Evolutionary conservation across 2,888 invertebrate genomes (phyloP).

Genomic region (Stenodera caucasica): DNA sequence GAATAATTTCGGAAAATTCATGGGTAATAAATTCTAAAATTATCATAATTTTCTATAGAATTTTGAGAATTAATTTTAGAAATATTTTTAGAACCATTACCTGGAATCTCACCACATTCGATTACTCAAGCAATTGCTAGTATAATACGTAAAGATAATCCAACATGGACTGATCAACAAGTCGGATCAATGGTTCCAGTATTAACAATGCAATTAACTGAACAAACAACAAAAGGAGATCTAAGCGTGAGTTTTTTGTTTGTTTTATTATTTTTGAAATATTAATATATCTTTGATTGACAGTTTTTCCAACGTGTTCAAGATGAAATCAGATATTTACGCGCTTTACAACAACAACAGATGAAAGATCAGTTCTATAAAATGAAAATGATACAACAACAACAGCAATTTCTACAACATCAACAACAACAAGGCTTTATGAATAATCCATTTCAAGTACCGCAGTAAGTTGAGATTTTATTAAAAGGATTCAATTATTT

Average conservation of each 20-base stretch:
- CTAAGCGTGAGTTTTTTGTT: slow-evolving; percentile 37
- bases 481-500: background rate
- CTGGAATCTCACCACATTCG: slow-evolving; percentile 33
- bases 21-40: background rate
- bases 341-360: slow-evolving; percentile 35
- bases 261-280: background rate
- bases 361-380: slow-evolving; percentile 29
- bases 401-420: slow-evolving; percentile 16
- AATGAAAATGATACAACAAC: slow-evolving; percentile 30
- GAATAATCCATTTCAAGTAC: background rate
- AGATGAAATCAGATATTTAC: slow-evolving; percentile 44
- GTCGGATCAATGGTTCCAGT: slow-evolving; percentile 64
- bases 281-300: slow-evolving; percentile 17
- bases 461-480: background rate
- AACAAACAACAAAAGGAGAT: slow-evolving; percentile 58
- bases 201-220: slow-evolving; percentile 61
- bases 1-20: background rate
- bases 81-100: slow-evolving; percentile 25
- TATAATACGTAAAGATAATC: slow-evolving; percentile 66
- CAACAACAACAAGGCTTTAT: background rate
- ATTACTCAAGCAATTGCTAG: slow-evolving; percentile 52
- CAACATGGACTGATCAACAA: slow-evolving; percentile 63
- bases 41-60: too few relatives aligned
- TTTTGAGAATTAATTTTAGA: too few relatives aligned
- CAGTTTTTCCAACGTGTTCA: slow-evolving; percentile 46